Evolutionary conservation across 2,888 invertebrate genomes (phyloP).

Genomic region (Elegia similella): DNA sequence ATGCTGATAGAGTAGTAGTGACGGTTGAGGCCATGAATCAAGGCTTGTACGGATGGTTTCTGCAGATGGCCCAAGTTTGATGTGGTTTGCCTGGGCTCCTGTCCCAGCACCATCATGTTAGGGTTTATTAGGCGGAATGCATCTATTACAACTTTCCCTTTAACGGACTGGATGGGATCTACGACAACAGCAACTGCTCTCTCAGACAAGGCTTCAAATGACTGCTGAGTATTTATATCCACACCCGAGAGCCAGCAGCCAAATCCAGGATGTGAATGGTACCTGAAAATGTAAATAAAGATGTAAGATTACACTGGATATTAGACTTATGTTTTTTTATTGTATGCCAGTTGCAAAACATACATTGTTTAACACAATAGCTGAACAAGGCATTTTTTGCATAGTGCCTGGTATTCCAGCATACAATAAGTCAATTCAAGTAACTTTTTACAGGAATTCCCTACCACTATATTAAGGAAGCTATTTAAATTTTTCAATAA

Average conservation of each 20-base stretch:
- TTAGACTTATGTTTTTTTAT: neutral
- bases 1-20: slow-evolving; percentile 99
- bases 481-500: too few relatives aligned
- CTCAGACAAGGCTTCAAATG: slow-evolving; percentile 98
- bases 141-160: slow-evolving; percentile 99
- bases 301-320: neutral
- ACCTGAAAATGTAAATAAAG: slow-evolving; percentile 69
- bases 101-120: slow-evolving; percentile 99
- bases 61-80: slow-evolving; percentile 99
- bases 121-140: slow-evolving; percentile 99
- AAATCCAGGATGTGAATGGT: slow-evolving; percentile 99
- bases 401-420: too few relatives aligned
- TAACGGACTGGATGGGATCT: slow-evolving; percentile 99
- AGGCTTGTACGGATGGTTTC: slow-evolving; percentile 99
- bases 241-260: slow-evolving; percentile 99
- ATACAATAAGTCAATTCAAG: too few relatives aligned
- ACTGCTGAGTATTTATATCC: slow-evolving; percentile 99
- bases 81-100: slow-evolving; percentile 99
- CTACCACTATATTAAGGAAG: too few relatives aligned
- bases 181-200: slow-evolving; percentile 99
- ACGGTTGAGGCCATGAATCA: slow-evolving; percentile 98
- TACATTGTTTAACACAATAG: too few relatives aligned
- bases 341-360: too few relatives aligned
- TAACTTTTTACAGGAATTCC: too few relatives aligned
- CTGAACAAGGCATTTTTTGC: too few relatives aligned